Evolutionary conservation across 1,140 invertebrate species (phyloP).

Genomic region (Heliconius hewitsoni): DNA sequence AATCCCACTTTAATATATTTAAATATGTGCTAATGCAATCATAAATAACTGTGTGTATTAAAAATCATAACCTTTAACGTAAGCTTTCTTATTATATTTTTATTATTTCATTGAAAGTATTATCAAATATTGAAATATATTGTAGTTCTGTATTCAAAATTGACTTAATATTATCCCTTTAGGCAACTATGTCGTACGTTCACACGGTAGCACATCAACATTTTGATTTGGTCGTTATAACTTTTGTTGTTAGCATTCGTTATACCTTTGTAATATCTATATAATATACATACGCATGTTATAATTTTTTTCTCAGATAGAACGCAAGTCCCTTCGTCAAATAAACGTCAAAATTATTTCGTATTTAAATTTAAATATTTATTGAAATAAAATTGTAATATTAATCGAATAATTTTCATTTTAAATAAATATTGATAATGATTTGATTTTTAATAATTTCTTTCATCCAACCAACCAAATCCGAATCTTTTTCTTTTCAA

Average conservation of each 20-base stretch:
- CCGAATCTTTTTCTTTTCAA: neutral
- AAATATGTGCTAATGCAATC: too few species aligned
- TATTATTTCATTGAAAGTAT: neutral
- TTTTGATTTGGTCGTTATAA: neutral
- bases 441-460: constrained; percentile 4
- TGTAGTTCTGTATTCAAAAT: too few species aligned
- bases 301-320: neutral
- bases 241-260: too few species aligned
- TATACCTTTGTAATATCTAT: neutral
- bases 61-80: too few species aligned
- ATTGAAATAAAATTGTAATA: too few species aligned
- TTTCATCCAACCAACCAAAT: constrained; percentile 4
- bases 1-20: too few species aligned
- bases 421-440: neutral
- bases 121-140: neutral
- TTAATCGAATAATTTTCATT: neutral
- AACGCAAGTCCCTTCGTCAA: neutral
- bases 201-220: neutral
- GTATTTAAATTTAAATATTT: too few species aligned
- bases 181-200: neutral
- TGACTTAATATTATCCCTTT: neutral
- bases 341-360: neutral
- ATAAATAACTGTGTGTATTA: too few species aligned
- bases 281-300: neutral
- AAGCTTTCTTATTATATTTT: neutral